Conservation (phyloP, 1,140 invertebrate species). For the Aphelinus certus region DNA sequence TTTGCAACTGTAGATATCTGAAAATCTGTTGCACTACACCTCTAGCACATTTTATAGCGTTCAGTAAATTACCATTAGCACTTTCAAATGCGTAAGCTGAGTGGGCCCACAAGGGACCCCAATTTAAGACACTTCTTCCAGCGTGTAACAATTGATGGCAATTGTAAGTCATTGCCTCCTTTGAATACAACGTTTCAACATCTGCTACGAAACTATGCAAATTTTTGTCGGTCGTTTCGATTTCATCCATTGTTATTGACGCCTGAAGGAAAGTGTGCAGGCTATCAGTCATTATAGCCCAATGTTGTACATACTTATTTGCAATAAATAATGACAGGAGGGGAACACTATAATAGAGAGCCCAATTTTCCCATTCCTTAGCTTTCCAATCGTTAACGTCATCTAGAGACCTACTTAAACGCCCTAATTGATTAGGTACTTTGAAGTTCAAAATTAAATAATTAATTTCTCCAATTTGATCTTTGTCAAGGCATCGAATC, state of each 20-base stretch:
- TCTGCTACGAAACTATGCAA: conserved; percentile 25
- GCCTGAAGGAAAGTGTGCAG: background rate
- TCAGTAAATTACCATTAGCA: conserved; percentile 27
- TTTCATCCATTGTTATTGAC: background rate
- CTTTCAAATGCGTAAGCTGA: conserved; percentile 37
- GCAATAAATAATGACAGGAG: background rate
- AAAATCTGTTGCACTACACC: conserved; percentile 36
- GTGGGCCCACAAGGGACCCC: conserved; percentile 32
- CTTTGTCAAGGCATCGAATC: too few relatives aligned
- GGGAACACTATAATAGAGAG: too few relatives aligned
- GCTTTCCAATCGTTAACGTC: too few relatives aligned
- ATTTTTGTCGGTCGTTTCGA: background rate
- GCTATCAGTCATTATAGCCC: conserved; percentile 1
- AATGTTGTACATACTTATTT: conserved; percentile 4
- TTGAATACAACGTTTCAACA: conserved; percentile 26
- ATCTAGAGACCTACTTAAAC: too few relatives aligned
- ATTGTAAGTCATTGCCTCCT: conserved; percentile 35
- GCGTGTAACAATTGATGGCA: conserved; percentile 35
- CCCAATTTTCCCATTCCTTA: too few relatives aligned
- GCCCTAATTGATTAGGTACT: too few relatives aligned
- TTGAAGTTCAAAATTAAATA: too few relatives aligned
- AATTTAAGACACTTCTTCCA: conserved; percentile 27
- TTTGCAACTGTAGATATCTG: conserved; percentile 14
- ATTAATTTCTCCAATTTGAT: too few relatives aligned
- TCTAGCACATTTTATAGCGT: conserved; percentile 29